These are phyloP conservation scores for Polydrusus pterygomalis DNA, from an alignment of 2,888 invertebrate genomes.

Conservation along the genomic window DNA sequence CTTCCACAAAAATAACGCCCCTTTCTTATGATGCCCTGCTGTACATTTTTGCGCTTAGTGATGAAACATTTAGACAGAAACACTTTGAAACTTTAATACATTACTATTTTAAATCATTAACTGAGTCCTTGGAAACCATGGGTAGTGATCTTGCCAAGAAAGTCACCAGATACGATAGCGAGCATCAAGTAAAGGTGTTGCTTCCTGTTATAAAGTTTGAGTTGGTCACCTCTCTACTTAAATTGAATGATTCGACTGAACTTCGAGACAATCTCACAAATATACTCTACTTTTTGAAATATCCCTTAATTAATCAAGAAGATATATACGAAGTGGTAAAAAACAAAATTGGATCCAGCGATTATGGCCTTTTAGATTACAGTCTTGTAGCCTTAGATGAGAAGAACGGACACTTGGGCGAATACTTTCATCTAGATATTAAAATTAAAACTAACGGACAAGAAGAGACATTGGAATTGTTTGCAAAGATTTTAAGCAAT, in stretches of 20 bases:
- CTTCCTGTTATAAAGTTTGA: slow-evolving; percentile 21
- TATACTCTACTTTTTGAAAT: background rate
- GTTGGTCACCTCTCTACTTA: background rate
- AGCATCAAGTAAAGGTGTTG: slow-evolving; percentile 20
- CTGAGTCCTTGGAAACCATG: background rate
- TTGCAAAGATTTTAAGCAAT: slow-evolving; percentile 36
- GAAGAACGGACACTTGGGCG: slow-evolving; percentile 62
- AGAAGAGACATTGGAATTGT: slow-evolving; percentile 19
- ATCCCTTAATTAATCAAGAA: slow-evolving; percentile 55
- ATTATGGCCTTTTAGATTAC: slow-evolving; percentile 57
- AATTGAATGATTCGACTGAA: background rate
- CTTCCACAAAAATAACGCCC: slow-evolving; percentile 13
- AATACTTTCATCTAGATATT: slow-evolving; percentile 61
- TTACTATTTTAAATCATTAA: slow-evolving; percentile 42
- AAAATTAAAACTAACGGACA: slow-evolving; percentile 11
- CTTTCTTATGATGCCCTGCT: slow-evolving; percentile 50
- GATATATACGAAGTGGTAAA: slow-evolving; percentile 59
- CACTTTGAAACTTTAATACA: slow-evolving; percentile 48
- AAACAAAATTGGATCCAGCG: slow-evolving; percentile 56
- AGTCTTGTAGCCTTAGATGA: slow-evolving; percentile 53
- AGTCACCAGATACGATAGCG: background rate
- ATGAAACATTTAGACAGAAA: slow-evolving; percentile 47
- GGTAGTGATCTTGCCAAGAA: background rate
- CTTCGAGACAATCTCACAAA: slow-evolving; percentile 61
- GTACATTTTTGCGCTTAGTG: slow-evolving; percentile 45